Conservation (phyloP, 2,888 invertebrate genomes). For the Trypoxylon attenuatum region DNA sequence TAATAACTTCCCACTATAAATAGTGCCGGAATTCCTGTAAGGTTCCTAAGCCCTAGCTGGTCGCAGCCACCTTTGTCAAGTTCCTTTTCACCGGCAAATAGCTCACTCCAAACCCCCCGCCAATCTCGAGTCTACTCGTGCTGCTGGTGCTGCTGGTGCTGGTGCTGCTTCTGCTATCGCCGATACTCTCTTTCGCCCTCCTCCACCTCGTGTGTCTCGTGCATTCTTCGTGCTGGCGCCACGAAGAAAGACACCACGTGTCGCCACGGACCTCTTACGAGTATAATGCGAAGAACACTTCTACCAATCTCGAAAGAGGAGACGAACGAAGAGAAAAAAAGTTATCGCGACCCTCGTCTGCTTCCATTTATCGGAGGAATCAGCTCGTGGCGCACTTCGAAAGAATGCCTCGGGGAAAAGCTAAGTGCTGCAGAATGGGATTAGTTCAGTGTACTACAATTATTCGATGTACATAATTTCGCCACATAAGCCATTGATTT, state of each 20-base stretch:
- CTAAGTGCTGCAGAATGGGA: no score
- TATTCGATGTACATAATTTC: no score
- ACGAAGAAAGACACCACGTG: slow-evolving; percentile 21
- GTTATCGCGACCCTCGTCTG: not conserved
- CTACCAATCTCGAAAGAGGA: not conserved
- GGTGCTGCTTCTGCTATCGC: no score
- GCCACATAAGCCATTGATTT: no score
- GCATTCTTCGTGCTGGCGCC: slow-evolving; percentile 29
- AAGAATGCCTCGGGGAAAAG: no score
- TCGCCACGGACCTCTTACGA: slow-evolving; percentile 28
- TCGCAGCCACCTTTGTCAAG: slow-evolving; percentile 38
- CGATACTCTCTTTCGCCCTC: not conserved
- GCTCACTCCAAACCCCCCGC: slow-evolving; percentile 1
- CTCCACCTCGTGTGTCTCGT: no score
- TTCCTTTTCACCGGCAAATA: slow-evolving; percentile 37
- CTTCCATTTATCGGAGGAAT: slow-evolving; percentile 18
- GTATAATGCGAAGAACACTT: slow-evolving; percentile 41
- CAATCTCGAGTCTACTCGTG: not conserved
- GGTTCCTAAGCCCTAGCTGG: no score
- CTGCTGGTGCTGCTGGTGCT: not conserved
- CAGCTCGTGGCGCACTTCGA: slow-evolving; percentile 15
- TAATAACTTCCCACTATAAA: slow-evolving; percentile 41
- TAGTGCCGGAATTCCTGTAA: slow-evolving; percentile 35
- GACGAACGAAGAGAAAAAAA: not conserved
- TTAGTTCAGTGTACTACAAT: no score